These are phyloP conservation scores for Hemicentrotus pulcherrimus DNA, from an alignment of 35 echinoderm and acorn worm genomes.

Conservation along the genomic window DNA sequence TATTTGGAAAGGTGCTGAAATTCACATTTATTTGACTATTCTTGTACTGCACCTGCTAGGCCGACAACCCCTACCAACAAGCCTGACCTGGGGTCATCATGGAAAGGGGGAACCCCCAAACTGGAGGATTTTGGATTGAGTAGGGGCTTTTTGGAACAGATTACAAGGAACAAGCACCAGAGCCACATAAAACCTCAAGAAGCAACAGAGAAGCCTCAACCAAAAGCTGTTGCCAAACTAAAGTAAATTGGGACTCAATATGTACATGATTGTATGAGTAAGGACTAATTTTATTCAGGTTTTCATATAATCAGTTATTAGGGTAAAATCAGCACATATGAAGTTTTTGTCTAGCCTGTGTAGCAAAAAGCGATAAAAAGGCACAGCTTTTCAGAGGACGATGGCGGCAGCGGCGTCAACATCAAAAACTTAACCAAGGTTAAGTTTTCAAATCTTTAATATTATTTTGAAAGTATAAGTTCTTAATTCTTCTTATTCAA, in stretches of 20 bases:
- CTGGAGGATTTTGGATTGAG: constrained; percentile 41
- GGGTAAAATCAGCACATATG: no score
- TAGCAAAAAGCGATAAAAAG: no score
- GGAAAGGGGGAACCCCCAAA: constrained; percentile 2
- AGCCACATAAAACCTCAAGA: background rate
- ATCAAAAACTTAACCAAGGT: no score
- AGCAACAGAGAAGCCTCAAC: background rate
- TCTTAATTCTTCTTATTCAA: no score
- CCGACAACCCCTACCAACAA: background rate
- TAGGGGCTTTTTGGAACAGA: background rate
- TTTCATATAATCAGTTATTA: background rate
- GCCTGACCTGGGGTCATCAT: background rate
- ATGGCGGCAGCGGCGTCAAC: no score
- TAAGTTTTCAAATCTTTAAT: no score
- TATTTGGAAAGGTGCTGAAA: no score
- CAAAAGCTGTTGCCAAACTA: background rate
- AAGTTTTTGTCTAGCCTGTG: no score
- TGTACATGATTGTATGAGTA: no score
- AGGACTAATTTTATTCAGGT: background rate
- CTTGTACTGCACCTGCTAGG: background rate
- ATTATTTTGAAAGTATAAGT: no score
- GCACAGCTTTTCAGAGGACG: no score
- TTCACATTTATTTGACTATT: background rate
- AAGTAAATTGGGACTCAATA: background rate
- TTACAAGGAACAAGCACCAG: background rate